Base-by-base conservation (phyloP, 2,888 invertebrate genomes). In the Dinocampus coccinellae region DNA sequence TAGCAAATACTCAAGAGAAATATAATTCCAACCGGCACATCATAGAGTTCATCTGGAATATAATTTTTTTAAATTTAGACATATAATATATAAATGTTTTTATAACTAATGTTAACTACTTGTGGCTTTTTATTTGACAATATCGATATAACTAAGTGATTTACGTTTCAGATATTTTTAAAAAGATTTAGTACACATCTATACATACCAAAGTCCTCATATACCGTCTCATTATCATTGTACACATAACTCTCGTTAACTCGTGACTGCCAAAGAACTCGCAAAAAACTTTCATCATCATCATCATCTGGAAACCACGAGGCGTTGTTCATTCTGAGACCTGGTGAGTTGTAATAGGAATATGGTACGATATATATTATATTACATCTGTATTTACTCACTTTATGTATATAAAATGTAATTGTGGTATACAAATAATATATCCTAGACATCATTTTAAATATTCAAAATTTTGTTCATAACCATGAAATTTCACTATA, bases 1-100 rank as follows among this genome's bases (percentile, higher is more conserved):
- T 96, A 96, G 78, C 95, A 91, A 75, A 94, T 89, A 11, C 94
- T 94, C 60, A 96, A 88, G 24, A 96, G 84, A 0, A 92, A 91
- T 76, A 95, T 92, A 82, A 95, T 90, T 60, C 92, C 91, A 0
- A 91, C 90, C 0, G 95, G 94, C 0, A 95, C 94, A 55, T 93
- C 91, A 87, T 94, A 95, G 22, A 94, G 86, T 1, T 90, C 88
- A 77, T 91, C 91, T 92, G 89, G 70, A 89, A 88, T 82, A 52
- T 70, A 16, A 63, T 39, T 16, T 2, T 24, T 47, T 6, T 13
- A 29, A n/a, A n/a, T n/a, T n/a, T n/a, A n/a, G n/a, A n/a, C n/a
- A n/a, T n/a, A n/a, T n/a, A n/a, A n/a, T n/a, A n/a, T n/a, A n/a
- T n/a, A n/a, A n/a, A n/a, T n/a, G n/a, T n/a, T n/a, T n/a, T n/a